Percentiles rank a stretch among this genome's conserved stretches.
These are phyloP conservation scores for Clostera curtula DNA, from an alignment of 2,888 invertebrate species.

Conservation along the genomic window DNA sequence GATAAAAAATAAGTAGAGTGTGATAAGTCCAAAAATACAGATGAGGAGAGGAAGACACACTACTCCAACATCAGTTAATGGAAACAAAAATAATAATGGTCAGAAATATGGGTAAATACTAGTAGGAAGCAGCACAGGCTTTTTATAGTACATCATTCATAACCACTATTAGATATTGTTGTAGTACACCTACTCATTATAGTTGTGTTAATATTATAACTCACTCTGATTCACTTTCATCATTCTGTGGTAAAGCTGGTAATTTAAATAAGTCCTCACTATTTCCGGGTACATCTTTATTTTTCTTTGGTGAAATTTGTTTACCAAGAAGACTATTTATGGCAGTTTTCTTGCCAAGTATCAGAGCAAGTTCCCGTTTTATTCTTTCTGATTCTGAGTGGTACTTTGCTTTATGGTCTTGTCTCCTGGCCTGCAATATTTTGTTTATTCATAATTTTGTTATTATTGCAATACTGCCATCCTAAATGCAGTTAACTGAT, in stretches of 20 bases:
- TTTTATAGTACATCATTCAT: too few species aligned
- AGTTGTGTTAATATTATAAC: too few species aligned
- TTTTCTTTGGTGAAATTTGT: conserved; percentile 65
- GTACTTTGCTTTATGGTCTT: conserved; percentile 81
- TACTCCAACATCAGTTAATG: too few species aligned
- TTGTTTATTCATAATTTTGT: conserved; percentile 3
- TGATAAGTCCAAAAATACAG: too few species aligned
- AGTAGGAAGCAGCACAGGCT: too few species aligned
- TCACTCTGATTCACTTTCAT: conserved; percentile 65
- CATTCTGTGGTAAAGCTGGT: conserved; percentile 62
- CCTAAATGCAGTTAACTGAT: too few species aligned
- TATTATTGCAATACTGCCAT: background rate
- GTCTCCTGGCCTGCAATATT: conserved; percentile 81
- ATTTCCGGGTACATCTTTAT: conserved; percentile 23
- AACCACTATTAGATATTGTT: too few species aligned
- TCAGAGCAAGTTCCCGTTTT: conserved; percentile 81
- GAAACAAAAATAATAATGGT: too few species aligned
- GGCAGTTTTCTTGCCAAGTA: conserved; percentile 85
- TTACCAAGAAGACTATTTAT: conserved; percentile 80
- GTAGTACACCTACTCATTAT: too few species aligned
- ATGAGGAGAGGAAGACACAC: too few species aligned
- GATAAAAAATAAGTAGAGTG: too few species aligned
- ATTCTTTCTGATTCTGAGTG: conserved; percentile 82
- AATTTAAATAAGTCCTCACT: conserved; percentile 80
- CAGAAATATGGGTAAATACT: too few species aligned